Evolutionary conservation across 2,888 invertebrate species (phyloP).

Genomic region (Hydraecia micacea): DNA sequence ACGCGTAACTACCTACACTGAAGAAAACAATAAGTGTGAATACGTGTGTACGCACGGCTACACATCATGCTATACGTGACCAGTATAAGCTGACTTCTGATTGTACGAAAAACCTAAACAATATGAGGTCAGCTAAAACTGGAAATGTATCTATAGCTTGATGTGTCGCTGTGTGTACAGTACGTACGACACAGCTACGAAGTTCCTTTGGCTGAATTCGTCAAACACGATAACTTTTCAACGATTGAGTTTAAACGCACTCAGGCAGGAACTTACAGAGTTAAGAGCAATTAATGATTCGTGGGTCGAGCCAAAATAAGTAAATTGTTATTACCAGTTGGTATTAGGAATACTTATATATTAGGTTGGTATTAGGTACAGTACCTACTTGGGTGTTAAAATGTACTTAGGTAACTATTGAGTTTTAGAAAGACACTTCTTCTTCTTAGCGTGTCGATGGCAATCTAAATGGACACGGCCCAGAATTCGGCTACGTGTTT

Average conservation of each 20-base stretch:
- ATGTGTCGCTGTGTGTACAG: conserved; percentile 20
- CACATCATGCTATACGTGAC: neutral
- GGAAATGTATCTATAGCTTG: neutral
- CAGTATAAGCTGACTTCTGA: neutral
- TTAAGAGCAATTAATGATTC: conserved; percentile 4
- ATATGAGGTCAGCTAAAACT: neutral
- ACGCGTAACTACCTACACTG: conserved; percentile 30
- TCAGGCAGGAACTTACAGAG: conserved; percentile 8
- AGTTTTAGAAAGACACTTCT: neutral
- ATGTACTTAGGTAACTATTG: neutral
- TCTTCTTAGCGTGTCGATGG: neutral
- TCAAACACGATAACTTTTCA: conserved; percentile 24
- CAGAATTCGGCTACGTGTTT: neutral
- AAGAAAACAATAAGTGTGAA: conserved; percentile 56
- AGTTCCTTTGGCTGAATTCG: conserved; percentile 27
- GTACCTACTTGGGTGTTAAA: neutral
- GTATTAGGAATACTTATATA: neutral
- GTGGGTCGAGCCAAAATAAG: neutral
- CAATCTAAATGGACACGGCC: neutral
- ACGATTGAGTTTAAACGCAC: conserved; percentile 26
- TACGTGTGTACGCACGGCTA: conserved; percentile 29
- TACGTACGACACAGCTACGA: conserved; percentile 31
- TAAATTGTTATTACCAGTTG: neutral
- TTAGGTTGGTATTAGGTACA: neutral
- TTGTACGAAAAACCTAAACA: neutral